These are phyloP conservation scores for Scaptomyza hsui DNA, from an alignment of 1,140 invertebrate genomes.

Conservation along the genomic window DNA sequence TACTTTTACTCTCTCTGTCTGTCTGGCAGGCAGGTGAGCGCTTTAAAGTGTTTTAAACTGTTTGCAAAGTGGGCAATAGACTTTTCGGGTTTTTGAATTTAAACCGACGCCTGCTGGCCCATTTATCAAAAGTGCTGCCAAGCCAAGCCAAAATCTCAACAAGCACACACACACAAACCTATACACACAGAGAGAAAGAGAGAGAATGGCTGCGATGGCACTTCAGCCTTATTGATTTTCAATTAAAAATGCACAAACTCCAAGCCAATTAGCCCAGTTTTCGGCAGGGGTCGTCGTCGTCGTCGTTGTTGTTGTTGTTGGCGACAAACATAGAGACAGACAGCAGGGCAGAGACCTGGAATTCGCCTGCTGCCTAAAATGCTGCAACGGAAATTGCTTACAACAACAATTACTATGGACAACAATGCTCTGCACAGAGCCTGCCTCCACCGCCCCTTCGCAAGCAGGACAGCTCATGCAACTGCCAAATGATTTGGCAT, in stretches of 20 bases:
- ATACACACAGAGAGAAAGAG: background rate
- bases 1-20: background rate
- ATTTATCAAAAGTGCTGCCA: conserved; percentile 39
- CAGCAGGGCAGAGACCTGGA: background rate
- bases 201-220: conserved; percentile 22
- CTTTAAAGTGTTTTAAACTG: conserved; percentile 9
- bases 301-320: conserved; percentile 1
- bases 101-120: conserved; percentile 13
- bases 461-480: background rate
- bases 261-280: conserved; percentile 78
- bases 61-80: conserved; percentile 49
- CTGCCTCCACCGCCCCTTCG: too few relatives aligned
- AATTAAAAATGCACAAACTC: conserved; percentile 79
- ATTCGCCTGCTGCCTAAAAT: conserved; percentile 32
- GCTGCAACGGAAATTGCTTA: conserved; percentile 72
- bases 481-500: conserved; percentile 5
- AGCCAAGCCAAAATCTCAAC: conserved; percentile 19
- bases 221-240: conserved; percentile 73
- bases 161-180: background rate
- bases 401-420: conserved; percentile 60
- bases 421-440: conserved; percentile 12
- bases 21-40: too few relatives aligned
- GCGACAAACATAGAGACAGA: conserved; percentile 12
- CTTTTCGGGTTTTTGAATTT: conserved; percentile 32
- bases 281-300: conserved; percentile 6